phyloP scores from a whole-genome alignment of 2,888 invertebrate genomes.

The Auanema freiburgensis region DNA sequence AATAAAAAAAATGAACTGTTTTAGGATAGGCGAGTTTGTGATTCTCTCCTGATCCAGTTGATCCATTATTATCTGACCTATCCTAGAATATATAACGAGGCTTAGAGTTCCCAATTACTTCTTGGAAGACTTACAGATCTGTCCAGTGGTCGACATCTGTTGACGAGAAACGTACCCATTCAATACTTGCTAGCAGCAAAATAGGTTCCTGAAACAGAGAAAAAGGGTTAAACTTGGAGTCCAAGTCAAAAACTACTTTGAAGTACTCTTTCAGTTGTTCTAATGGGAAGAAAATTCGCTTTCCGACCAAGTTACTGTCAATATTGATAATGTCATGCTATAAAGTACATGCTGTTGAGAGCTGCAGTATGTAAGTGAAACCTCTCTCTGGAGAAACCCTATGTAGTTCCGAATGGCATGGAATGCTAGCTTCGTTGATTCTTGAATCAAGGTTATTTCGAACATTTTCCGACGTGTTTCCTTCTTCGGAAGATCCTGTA shows the following conservation, averaged over 20 bases:
- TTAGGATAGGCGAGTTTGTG: slow-evolving; percentile 1
- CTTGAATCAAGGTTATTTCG: slow-evolving; percentile 35
- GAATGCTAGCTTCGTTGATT: slow-evolving; percentile 36
- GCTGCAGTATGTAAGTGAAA: too few species aligned
- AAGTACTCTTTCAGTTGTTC: neutral
- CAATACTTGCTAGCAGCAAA: neutral
- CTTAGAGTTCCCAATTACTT: neutral
- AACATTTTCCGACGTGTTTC: slow-evolving; percentile 32
- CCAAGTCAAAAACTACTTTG: neutral
- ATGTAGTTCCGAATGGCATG: slow-evolving; percentile 28
- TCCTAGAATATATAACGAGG: slow-evolving; percentile 4
- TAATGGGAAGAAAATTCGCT: too few species aligned
- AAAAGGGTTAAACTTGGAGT: too few species aligned
- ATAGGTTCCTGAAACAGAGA: neutral
- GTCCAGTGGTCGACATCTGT: slow-evolving; percentile 14
- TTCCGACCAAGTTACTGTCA: too few species aligned
- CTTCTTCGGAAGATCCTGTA: slow-evolving; percentile 24
- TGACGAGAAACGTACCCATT: slow-evolving; percentile 17
- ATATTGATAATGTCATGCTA: too few species aligned
- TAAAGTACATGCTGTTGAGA: too few species aligned
- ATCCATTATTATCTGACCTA: slow-evolving; percentile 7
- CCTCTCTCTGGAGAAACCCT: too few species aligned
- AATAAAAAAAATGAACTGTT: slow-evolving; percentile 5
- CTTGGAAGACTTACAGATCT: neutral
- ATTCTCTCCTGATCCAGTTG: slow-evolving; percentile 16